Conservation (phyloP, 1,140 invertebrate genomes). For the Leptinotarsa defecta region DNA sequence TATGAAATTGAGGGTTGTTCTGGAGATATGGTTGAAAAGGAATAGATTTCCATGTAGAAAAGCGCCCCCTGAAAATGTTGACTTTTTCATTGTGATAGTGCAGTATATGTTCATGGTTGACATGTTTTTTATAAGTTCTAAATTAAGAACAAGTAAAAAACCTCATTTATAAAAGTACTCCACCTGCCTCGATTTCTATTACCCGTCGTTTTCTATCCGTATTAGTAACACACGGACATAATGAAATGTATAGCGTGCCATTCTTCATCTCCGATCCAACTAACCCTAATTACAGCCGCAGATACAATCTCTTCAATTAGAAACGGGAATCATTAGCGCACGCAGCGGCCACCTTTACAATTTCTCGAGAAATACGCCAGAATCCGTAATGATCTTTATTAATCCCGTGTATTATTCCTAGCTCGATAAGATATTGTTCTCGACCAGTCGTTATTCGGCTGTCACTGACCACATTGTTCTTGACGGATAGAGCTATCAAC, state of each 20-base stretch:
- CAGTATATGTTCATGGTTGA: no score
- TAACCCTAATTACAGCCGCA: conserved; percentile 15
- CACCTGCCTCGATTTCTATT: conserved; percentile 5
- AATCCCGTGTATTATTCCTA: conserved; percentile 47
- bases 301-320: conserved; percentile 23
- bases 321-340: conserved; percentile 30
- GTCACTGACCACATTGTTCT: conserved; percentile 43
- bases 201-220: background rate
- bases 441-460: conserved; percentile 42
- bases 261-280: conserved; percentile 4
- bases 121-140: no score
- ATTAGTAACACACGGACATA: background rate
- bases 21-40: no score
- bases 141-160: no score
- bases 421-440: conserved; percentile 44
- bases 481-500: conserved; percentile 54
- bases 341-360: conserved; percentile 23
- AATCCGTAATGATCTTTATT: conserved; percentile 47
- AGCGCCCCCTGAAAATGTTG: no score
- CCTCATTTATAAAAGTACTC: background rate
- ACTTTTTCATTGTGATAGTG: no score
- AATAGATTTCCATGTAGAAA: no score
- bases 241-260: background rate
- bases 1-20: no score
- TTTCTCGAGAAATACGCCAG: conserved; percentile 17